Evolutionary conservation across 2,888 invertebrate genomes (phyloP).

Genomic region (Cistogaster globosa): DNA sequence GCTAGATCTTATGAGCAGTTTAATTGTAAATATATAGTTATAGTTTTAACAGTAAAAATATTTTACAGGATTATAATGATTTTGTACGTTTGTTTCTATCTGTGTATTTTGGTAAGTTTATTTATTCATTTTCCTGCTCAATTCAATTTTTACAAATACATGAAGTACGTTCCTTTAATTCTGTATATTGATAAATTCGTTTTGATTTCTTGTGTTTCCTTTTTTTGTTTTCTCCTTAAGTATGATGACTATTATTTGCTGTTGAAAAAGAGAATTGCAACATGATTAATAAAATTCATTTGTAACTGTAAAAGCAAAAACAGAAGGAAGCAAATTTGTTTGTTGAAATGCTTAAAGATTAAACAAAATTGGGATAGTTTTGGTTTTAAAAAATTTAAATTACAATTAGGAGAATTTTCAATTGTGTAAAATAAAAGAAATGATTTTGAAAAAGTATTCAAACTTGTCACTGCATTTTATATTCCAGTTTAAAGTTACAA

Average conservation of each 20-base stretch:
- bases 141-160: conserved; percentile 52
- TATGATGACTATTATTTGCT: conserved; percentile 13
- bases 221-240: background rate
- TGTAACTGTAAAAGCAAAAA: background rate
- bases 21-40: conserved; percentile 9
- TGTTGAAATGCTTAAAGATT: background rate
- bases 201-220: background rate
- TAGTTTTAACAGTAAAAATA: background rate
- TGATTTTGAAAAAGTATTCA: too few species aligned
- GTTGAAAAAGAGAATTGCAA: conserved; percentile 3
- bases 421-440: too few species aligned
- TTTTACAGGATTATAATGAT: conserved; percentile 2
- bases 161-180: conserved; percentile 2
- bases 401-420: too few species aligned
- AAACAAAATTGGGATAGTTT: too few species aligned
- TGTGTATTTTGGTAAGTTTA: background rate
- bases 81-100: background rate
- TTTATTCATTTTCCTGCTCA: conserved; percentile 34
- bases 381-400: too few species aligned
- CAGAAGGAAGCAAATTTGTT: background rate
- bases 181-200: background rate
- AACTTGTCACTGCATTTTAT: too few species aligned
- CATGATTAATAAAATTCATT: conserved; percentile 13
- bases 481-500: too few species aligned
- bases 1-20: background rate